phyloP scores from a whole-genome alignment of 2,113 vertebrate genomes.

The Cercocebus atys region DNA sequence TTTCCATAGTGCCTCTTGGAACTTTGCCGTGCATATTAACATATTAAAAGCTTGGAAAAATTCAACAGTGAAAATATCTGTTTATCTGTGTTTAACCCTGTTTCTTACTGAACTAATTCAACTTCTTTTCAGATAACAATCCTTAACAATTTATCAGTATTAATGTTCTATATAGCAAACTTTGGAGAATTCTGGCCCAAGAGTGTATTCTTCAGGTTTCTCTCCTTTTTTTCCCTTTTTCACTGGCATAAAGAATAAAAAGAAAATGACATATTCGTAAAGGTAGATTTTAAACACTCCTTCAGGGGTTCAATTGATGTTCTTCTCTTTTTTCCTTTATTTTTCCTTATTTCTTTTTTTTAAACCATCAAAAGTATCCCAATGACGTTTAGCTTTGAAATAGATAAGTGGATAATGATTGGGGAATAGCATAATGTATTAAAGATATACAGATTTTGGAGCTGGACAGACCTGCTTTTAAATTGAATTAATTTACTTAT shows the following conservation, averaged over 20 bases:
- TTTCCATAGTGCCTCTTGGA: conserved; percentile 46
- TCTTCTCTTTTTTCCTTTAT: background rate
- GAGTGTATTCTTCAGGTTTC: background rate
- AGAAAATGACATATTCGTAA: background rate
- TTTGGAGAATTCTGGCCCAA: background rate
- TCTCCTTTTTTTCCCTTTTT: background rate
- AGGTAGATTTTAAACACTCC: background rate
- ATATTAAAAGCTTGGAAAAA: conserved; percentile 14
- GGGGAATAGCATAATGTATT: background rate
- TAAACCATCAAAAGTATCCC: background rate
- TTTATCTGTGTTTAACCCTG: conserved; percentile 33
- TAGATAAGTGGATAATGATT: background rate
- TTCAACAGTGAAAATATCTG: conserved; percentile 4
- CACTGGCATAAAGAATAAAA: background rate
- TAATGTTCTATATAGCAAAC: background rate
- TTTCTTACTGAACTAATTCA: conserved; percentile 26
- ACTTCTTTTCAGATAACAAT: background rate
- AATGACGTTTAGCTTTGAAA: background rate
- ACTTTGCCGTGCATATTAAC: background rate
- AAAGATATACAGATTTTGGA: background rate
- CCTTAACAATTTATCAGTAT: background rate
- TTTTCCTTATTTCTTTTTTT: background rate
- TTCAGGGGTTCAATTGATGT: background rate
- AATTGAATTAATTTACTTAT: background rate
- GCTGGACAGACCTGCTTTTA: background rate